Base-by-base conservation (phyloP, 2,888 invertebrate species). In the Crossocerus cetratus region DNA sequence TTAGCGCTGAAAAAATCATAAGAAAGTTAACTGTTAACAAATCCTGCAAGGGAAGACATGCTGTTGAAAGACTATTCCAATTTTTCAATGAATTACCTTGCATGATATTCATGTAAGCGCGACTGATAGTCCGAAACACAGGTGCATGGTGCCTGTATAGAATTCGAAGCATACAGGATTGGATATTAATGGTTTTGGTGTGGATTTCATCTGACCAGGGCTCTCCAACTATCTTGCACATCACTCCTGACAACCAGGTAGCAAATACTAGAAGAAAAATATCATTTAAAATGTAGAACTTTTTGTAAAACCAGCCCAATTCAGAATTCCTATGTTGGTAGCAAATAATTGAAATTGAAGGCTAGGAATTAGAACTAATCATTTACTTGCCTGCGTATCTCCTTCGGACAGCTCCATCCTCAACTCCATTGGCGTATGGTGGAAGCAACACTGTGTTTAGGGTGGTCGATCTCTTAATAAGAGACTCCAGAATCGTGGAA, bases 211-310 rank as follows among this genome's bases (percentile, higher is more conserved):
- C 55, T 55, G 83, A 86, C n/a, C 87, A 74, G 21, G 86, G 83
- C 60, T 92, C 91, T 53, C 92, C 93, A 86, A 93, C 91, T 45
- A 94, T 90, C 89, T 93, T 93, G 86, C 94, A 94, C 81, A 94
- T 90, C 84, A 93, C 91, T n/a, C 94, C 94, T 65, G 94, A 90
- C 2, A 94, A 87, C 94, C 94, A 95, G 16, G 92, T 92, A 65
- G 93, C 93, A 79, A 94, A 94, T 1, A 93, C 91, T 87, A 88
- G 65, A 78, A 70, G 32, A 45, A 16, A 65, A 45, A 57, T n/a
- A 23, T 0, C 8, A 62, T 14, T 32, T n/a, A n/a, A n/a, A n/a
- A n/a, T n/a, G n/a, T n/a, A n/a, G n/a, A n/a, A n/a, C n/a, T n/a
- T n/a, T n/a, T n/a, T n/a, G n/a, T n/a, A n/a, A n/a, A n/a, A n/a